Percentiles rank a stretch among this genome's conserved stretches.
Conservation (phyloP, 2,797 vertebrate genomes). For the Pseudomugil tenellus region DNA sequence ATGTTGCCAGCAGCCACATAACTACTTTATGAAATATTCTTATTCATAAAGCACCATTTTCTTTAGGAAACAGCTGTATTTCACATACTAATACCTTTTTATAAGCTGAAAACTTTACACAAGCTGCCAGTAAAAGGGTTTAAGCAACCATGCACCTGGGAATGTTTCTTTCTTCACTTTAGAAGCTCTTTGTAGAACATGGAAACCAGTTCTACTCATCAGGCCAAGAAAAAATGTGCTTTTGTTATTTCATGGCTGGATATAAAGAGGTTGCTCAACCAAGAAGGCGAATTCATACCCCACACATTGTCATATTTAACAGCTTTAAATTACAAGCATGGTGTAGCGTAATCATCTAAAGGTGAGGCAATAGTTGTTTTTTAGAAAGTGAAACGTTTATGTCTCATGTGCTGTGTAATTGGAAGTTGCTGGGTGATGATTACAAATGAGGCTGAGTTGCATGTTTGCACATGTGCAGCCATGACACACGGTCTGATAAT, state of each 20-base stretch:
- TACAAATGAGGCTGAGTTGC: constrained; percentile 27
- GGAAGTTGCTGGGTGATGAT: constrained; percentile 38
- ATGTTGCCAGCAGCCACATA: neutral
- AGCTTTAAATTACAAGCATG: constrained; percentile 19
- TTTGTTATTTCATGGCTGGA: constrained; percentile 4
- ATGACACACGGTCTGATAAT: constrained; percentile 21
- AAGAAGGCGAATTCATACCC: constrained; percentile 16
- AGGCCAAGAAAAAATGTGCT: constrained; percentile 40
- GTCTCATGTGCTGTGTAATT: constrained; percentile 23
- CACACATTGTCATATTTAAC: constrained; percentile 21
- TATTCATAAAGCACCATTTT: neutral
- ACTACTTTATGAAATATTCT: neutral
- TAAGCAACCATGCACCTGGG: constrained; percentile 42
- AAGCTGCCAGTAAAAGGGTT: neutral
- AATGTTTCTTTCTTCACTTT: constrained; percentile 26
- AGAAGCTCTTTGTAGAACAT: constrained; percentile 52
- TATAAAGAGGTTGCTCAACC: constrained; percentile 24
- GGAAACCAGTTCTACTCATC: constrained; percentile 57
- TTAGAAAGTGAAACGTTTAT: neutral
- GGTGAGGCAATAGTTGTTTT: constrained; percentile 38
- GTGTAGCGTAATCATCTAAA: constrained; percentile 30
- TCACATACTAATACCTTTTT: neutral
- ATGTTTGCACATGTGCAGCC: constrained; percentile 48
- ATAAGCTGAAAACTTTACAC: neutral
- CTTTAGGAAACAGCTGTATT: neutral